phyloP scores from a whole-genome alignment of 1,140 invertebrate genomes.

The Meteorus sp. region DNA sequence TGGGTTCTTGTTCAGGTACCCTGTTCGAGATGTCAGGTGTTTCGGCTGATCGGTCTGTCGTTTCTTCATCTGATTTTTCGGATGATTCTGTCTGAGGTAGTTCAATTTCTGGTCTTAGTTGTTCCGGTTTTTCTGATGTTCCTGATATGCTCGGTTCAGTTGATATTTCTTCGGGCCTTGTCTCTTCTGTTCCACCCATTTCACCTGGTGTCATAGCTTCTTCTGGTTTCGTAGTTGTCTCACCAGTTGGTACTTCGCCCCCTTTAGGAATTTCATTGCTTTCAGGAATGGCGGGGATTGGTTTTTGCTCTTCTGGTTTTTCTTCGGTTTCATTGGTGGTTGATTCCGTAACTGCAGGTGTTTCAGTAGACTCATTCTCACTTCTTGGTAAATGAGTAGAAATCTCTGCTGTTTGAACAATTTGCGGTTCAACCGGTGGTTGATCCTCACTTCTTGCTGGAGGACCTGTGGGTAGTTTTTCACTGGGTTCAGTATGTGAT shows the following conservation, averaged over 20 bases:
- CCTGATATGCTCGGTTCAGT: no score
- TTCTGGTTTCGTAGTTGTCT: background rate
- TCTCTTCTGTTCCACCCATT: slow-evolving; percentile 2
- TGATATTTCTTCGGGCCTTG: slow-evolving; percentile 21
- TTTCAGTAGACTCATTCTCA: slow-evolving; percentile 22
- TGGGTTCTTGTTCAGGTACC: slow-evolving; percentile 20
- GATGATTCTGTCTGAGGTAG: no score
- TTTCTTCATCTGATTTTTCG: no score
- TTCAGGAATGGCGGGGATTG: slow-evolving; percentile 22
- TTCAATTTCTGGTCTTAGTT: no score
- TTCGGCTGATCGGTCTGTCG: no score
- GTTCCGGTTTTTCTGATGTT: no score
- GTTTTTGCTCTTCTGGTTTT: slow-evolving; percentile 31
- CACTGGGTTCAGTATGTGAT: slow-evolving; percentile 11
- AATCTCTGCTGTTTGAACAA: background rate
- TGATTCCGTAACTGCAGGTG: background rate
- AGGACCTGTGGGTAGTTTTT: slow-evolving; percentile 9
- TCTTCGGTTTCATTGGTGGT: slow-evolving; percentile 23
- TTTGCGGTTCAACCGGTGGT: slow-evolving; percentile 5
- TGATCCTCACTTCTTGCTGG: slow-evolving; percentile 21
- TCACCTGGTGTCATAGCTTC: background rate
- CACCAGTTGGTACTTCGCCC: background rate
- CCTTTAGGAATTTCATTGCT: background rate
- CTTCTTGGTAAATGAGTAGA: slow-evolving; percentile 6
- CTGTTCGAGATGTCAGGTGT: no score